phyloP scores from a whole-genome alignment of 2,888 invertebrate species.

The Sinelater perroti region DNA sequence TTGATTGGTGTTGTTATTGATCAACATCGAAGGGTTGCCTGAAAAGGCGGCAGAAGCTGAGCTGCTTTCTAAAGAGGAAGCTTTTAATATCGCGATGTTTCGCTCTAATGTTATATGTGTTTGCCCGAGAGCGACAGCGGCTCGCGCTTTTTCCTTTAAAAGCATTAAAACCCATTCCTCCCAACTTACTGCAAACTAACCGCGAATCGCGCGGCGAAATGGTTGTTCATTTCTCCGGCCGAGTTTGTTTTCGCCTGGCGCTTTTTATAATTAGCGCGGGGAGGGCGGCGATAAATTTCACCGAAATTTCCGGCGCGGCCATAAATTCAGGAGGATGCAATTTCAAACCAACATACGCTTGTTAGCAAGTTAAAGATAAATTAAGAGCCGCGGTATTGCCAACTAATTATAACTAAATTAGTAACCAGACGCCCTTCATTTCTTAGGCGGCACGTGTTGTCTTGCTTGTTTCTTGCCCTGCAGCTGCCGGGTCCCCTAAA shows the following conservation, averaged over 20 bases:
- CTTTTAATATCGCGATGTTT: slow-evolving; percentile 11
- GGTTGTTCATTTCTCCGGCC: too few relatives aligned
- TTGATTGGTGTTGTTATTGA: slow-evolving; percentile 34
- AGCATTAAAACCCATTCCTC: too few relatives aligned
- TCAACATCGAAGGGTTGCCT: slow-evolving; percentile 21
- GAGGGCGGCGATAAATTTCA: slow-evolving; percentile 35
- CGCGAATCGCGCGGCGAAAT: too few relatives aligned
- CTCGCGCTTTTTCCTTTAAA: too few relatives aligned
- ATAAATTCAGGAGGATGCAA: slow-evolving; percentile 44
- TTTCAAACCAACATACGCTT: slow-evolving; percentile 45
- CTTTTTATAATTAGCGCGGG: slow-evolving; percentile 34
- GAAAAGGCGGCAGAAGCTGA: slow-evolving; percentile 1
- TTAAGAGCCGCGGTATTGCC: slow-evolving; percentile 48
- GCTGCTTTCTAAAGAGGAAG: slow-evolving; percentile 3
- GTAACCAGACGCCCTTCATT: slow-evolving; percentile 40
- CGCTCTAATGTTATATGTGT: background rate
- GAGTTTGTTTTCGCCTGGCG: slow-evolving; percentile 16
- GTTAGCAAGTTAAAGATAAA: slow-evolving; percentile 45
- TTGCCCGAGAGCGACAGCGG: too few relatives aligned
- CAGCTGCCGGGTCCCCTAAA: slow-evolving; percentile 7
- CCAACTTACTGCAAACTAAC: too few relatives aligned
- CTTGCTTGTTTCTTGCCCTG: background rate
- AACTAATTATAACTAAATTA: slow-evolving; percentile 49
- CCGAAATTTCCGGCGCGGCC: slow-evolving; percentile 26
- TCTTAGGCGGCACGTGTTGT: slow-evolving; percentile 26